phyloP scores from a whole-genome alignment of 2,888 invertebrate species.

The Drosophila colorata region DNA sequence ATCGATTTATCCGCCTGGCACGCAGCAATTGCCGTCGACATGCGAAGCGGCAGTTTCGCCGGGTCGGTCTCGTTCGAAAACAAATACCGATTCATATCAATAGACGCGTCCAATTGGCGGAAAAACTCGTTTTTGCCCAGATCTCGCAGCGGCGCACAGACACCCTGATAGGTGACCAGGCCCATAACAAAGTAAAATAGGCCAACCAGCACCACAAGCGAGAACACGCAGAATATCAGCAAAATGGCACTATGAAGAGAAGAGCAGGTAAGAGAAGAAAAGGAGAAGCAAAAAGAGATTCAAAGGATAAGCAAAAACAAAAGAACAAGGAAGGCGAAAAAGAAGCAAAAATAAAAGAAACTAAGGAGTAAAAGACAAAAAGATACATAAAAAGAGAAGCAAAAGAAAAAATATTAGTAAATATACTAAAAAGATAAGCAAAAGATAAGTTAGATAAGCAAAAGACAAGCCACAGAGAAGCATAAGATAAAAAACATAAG shows the following conservation, averaged over 20 bases:
- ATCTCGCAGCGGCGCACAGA: slow-evolving; percentile 91
- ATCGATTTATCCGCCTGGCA: slow-evolving; percentile 91
- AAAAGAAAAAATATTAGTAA: no score
- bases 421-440: no score
- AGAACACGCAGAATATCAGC: slow-evolving; percentile 91
- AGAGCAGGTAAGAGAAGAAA: not conserved
- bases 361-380: no score
- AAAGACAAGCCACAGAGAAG: no score
- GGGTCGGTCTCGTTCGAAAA: slow-evolving; percentile 54
- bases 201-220: slow-evolving; percentile 88
- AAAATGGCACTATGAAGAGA: slow-evolving; percentile 88
- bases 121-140: slow-evolving; percentile 89
- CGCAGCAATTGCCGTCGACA: slow-evolving; percentile 86
- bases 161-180: slow-evolving; percentile 88
- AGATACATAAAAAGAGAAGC: no score
- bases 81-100: slow-evolving; percentile 86
- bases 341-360: no score
- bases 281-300: no score
- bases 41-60: slow-evolving; percentile 72
- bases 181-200: slow-evolving; percentile 90
- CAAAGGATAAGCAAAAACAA: no score
- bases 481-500: no score
- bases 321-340: no score
- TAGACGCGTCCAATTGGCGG: slow-evolving; percentile 87
- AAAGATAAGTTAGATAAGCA: no score